Evolutionary conservation across 35 echinoderm and acorn worm species (phyloP).

Genomic region (Amphiura filiformis): DNA sequence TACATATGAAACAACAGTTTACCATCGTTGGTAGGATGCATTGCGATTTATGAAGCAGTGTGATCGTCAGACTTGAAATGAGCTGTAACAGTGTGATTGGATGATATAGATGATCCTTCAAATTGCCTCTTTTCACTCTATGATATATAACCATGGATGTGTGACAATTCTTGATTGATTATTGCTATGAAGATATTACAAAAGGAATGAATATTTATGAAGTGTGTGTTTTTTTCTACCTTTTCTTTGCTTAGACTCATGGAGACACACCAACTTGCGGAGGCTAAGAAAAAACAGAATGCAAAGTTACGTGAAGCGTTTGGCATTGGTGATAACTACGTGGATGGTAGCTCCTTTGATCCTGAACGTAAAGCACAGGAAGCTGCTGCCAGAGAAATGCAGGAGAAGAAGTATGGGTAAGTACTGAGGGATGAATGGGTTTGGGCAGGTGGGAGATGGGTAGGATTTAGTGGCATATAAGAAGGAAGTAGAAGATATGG

Average conservation of each 20-base stretch:
- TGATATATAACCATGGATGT: not conserved
- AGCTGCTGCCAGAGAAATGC: constrained; percentile 84
- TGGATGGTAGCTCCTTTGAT: constrained; percentile 96
- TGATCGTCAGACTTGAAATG: no score
- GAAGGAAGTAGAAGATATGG: no score
- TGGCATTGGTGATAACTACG: constrained; percentile 88
- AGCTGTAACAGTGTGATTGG: no score
- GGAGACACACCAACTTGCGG: constrained; percentile 92
- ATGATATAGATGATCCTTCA: no score
- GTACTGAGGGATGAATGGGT: not conserved
- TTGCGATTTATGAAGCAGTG: no score
- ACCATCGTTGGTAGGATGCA: no score
- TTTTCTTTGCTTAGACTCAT: constrained; percentile 50
- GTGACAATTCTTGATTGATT: constrained; percentile 1
- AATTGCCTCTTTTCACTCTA: no score
- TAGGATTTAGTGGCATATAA: no score
- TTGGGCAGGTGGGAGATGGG: no score
- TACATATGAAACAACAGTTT: no score
- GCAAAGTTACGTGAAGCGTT: constrained; percentile 94
- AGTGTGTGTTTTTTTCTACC: not conserved
- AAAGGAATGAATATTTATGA: constrained; percentile 13
- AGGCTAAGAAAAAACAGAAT: constrained; percentile 98
- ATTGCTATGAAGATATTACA: not conserved
- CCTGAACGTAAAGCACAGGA: constrained; percentile 80
- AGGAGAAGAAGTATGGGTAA: constrained; percentile 92